phyloP scores from a whole-genome alignment of 2,888 invertebrate species.

The Empis livida region DNA sequence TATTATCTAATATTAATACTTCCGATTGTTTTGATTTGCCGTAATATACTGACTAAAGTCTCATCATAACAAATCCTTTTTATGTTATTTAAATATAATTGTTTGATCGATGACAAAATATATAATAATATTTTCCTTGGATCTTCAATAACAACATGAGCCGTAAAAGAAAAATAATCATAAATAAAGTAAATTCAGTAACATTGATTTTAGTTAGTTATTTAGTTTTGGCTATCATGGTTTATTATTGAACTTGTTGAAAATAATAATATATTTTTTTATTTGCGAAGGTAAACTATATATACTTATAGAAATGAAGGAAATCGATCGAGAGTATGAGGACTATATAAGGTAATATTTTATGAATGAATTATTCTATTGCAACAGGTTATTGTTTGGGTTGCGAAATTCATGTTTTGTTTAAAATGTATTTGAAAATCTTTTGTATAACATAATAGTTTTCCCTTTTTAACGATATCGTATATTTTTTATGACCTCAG shows the following conservation, averaged over 20 bases:
- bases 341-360: not conserved
- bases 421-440: too few species aligned
- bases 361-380: not conserved
- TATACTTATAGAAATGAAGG: not conserved
- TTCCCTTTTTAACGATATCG: too few species aligned
- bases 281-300: not conserved
- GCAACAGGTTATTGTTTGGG: conserved; percentile 1
- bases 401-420: not conserved
- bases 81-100: not conserved
- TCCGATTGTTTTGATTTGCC: not conserved
- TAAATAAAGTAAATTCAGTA: too few species aligned
- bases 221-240: not conserved
- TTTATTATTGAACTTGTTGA: too few species aligned
- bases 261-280: too few species aligned
- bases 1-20: not conserved
- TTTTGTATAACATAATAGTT: too few species aligned
- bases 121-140: not conserved
- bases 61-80: too few species aligned
- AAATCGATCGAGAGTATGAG: not conserved
- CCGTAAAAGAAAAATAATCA: not conserved
- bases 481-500: too few species aligned
- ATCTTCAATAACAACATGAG: not conserved
- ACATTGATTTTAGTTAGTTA: not conserved
- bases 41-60: not conserved
- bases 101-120: conserved; percentile 1